Evolutionary conservation across 1,140 invertebrate genomes (phyloP).

Genomic region (Apocrypta bakeri): DNA sequence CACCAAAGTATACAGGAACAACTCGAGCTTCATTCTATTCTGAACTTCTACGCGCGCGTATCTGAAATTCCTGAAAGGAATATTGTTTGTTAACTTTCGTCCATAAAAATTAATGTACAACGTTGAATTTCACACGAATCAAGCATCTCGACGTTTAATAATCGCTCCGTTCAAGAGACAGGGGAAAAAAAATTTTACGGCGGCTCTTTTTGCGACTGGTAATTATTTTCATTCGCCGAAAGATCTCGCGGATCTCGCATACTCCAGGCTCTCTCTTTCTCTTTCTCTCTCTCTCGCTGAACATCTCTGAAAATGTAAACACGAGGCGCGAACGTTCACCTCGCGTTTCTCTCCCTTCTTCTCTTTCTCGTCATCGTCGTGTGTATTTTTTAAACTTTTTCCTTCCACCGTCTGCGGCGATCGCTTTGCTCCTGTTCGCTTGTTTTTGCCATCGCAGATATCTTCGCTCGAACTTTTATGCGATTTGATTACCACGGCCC

Average conservation of each 20-base stretch:
- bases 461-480: slow-evolving; percentile 21
- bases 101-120: too few species aligned
- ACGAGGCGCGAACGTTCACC: slow-evolving; percentile 43
- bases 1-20: too few species aligned
- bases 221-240: slow-evolving; percentile 38
- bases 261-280: neutral
- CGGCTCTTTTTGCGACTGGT: neutral
- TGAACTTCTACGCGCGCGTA: too few species aligned
- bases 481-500: slow-evolving; percentile 37
- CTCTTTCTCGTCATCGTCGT: neutral
- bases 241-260: neutral
- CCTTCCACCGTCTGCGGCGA: too few species aligned
- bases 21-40: too few species aligned
- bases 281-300: neutral
- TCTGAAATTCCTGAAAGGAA: too few species aligned
- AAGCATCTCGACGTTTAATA: neutral
- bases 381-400: slow-evolving; percentile 4
- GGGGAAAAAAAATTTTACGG: neutral
- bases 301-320: slow-evolving; percentile 43
- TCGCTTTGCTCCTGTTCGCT: neutral
- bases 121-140: neutral
- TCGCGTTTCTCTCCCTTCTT: neutral
- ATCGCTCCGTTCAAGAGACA: neutral
- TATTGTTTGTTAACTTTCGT: too few species aligned
- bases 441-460: neutral